Evolutionary conservation across 1,140 invertebrate species (phyloP), one percentile per base, ranked within the genome.

Genomic region (Drosophila biarmipes): DNA sequence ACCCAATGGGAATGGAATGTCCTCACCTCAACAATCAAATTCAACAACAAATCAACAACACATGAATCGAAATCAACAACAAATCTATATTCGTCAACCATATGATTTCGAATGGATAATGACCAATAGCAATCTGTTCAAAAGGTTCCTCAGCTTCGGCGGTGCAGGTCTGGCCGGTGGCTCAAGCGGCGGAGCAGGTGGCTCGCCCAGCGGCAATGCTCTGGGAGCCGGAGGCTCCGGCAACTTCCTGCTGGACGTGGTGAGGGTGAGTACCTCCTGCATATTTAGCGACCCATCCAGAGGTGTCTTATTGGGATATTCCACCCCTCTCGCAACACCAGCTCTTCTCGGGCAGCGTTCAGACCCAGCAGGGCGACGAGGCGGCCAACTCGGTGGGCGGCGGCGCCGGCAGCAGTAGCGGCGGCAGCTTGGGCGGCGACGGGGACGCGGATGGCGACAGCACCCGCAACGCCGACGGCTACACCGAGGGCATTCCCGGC

Each of bases 191-290:
- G 66, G 90, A 77, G 78, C 78, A 1, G 82, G 79, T 21, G 79
- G 63, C 37, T 54, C 64, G 19, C 59, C 73, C n/a, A 61, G 69
- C 37, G 92, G 92, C 48, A 92, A 91, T 59, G 93, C 91, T 21
- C 93, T 93, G 51, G 94, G 93, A 49, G 94, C 93, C 14, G 94
- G 95, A 53, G 96, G 96, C 35, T 96, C 96, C 10, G 96, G 96
- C 57, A 97, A 97, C 93, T 96, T 97, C 93, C 93, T 97, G 58
- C 97, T 97, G 92, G 96, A 97, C 92, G 95, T 97, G 78, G 96
- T 97, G 90, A 94, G 96, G 94, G 96, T 97, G 93, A 96, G 95
- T 91, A 55, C 4, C 34, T 1, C 2, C 4, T 2, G 24, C 3
- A 2, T 24, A 6, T 2, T 21, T 1, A 17, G 1, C 8, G 10